Base-by-base conservation (phyloP, 2,113 vertebrate genomes). In the Rhinogobius similis region DNA sequence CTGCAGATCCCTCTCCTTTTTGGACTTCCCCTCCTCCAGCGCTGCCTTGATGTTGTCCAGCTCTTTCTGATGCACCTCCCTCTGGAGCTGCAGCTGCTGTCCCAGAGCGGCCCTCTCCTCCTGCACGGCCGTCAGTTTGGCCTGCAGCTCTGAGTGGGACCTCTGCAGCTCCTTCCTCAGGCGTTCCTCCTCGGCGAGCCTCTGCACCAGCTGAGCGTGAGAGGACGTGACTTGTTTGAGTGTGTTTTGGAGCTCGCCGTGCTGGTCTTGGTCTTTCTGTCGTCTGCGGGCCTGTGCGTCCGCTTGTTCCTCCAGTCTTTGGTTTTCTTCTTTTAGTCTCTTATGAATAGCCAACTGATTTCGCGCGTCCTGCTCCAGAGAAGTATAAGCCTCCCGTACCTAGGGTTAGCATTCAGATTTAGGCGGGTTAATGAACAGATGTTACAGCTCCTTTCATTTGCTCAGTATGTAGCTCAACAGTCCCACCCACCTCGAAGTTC, bases 11-110 rank as follows among this genome's bases (percentile, higher is more conserved):
- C 78, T 86, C 2, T 96, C 94, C 18, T 94, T 94, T 78, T 93
- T 95, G 0, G 72, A 83, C 86, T 88, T 93, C 78, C 86, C 69
- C 36, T 88, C 92, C 73, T 95, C 91, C 71, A 88, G 36, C 10
- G 89, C 91, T 0, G 84, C 89, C 66, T 81, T 92, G 59, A 95
- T 81, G 86, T 91, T 91, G 39, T 73, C 81, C 83, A 97, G 16
- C 67, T 97, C 96, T 75, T 92, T 93, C 75, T 93, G 91, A 79
- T 97, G 95, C 78, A 94, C 83, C 38, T 96, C 95, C 69, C 95
- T 93, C 82, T 98, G 94, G 2, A 95, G 89, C 88, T 94, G 94
- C 82, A 98, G 87, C 84, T 98, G 96, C 63, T 89, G 85, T 8
- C 89, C 90, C 68, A 94, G 58, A 1, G 93, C 83, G 2, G 83